phyloP scores from a whole-genome alignment of 1,140 invertebrate genomes.

The Orchesella cincta region DNA sequence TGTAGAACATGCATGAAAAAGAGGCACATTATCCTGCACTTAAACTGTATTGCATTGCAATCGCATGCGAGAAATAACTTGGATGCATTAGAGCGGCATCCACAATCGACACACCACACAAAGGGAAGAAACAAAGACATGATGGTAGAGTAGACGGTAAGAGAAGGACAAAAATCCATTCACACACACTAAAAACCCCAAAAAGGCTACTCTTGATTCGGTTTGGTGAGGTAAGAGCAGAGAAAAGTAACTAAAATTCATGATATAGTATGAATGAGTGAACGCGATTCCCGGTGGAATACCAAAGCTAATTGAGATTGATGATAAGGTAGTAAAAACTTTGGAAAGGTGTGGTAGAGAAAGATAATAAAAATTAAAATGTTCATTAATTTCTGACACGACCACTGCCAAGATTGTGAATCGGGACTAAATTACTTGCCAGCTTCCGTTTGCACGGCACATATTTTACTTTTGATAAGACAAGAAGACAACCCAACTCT shows the following conservation, averaged over 20 bases:
- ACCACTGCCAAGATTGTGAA: slow-evolving; percentile 12
- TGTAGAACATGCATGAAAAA: slow-evolving; percentile 5
- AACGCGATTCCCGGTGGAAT: not conserved
- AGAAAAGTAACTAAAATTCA: not conserved
- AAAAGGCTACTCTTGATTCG: not conserved
- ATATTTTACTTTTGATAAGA: too few species aligned
- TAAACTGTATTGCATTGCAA: not conserved
- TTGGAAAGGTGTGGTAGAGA: slow-evolving; percentile 7
- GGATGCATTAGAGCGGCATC: slow-evolving; percentile 1
- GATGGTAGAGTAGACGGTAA: not conserved
- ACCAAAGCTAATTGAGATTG: slow-evolving; percentile 27
- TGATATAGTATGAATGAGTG: not conserved
- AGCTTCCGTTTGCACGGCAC: too few species aligned
- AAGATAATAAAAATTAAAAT: slow-evolving; percentile 30
- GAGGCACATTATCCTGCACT: not conserved
- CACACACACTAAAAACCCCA: not conserved
- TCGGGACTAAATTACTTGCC: not conserved
- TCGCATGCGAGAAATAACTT: too few species aligned
- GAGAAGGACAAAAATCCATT: slow-evolving; percentile 2
- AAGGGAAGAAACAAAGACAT: not conserved
- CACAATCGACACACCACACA: slow-evolving; percentile 10
- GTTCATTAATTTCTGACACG: slow-evolving; percentile 30
- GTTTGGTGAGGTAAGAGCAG: not conserved
- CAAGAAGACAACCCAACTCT: too few species aligned
- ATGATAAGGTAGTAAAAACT: slow-evolving; percentile 19